Conservation (phyloP, 35 echinoderm and acorn worm species). For the Nesometra sesokonis region DNA sequence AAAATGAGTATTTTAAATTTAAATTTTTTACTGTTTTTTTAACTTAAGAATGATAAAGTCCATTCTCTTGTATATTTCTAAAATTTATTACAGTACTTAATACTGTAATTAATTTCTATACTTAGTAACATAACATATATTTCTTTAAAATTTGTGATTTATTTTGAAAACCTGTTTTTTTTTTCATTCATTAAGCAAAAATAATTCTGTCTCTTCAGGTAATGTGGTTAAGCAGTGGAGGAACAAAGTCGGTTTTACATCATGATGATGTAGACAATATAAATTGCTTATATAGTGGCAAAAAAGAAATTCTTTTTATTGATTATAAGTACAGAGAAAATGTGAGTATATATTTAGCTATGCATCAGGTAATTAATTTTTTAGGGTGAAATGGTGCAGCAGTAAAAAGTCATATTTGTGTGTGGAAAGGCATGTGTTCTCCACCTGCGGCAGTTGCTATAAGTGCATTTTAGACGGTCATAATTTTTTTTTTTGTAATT, state of each 20-base stretch:
- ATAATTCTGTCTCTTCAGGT: slow-evolving; percentile 39
- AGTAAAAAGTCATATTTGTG: too few species aligned
- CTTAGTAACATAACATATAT: background rate
- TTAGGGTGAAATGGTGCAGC: too few species aligned
- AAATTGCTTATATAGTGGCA: slow-evolving; percentile 84
- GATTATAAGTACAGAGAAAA: slow-evolving; percentile 76
- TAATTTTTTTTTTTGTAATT: background rate
- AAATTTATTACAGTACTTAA: too few species aligned
- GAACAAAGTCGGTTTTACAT: slow-evolving; percentile 85
- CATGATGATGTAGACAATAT: slow-evolving; percentile 88
- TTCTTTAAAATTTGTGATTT: too few species aligned
- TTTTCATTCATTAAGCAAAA: background rate
- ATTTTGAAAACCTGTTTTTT: background rate
- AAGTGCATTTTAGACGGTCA: background rate
- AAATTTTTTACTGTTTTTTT: too few species aligned
- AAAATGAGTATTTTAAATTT: too few species aligned
- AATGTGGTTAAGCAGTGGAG: slow-evolving; percentile 85
- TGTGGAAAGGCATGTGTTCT: too few species aligned
- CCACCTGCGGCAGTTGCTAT: background rate
- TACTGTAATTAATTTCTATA: too few species aligned
- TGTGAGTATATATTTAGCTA: too few species aligned
- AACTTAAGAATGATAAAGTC: too few species aligned
- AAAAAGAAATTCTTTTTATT: slow-evolving; percentile 72
- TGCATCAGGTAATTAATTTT: too few species aligned
- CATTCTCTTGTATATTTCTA: too few species aligned